phyloP scores from a whole-genome alignment of 2,888 invertebrate species.

The Bhutanitis thaidina region DNA sequence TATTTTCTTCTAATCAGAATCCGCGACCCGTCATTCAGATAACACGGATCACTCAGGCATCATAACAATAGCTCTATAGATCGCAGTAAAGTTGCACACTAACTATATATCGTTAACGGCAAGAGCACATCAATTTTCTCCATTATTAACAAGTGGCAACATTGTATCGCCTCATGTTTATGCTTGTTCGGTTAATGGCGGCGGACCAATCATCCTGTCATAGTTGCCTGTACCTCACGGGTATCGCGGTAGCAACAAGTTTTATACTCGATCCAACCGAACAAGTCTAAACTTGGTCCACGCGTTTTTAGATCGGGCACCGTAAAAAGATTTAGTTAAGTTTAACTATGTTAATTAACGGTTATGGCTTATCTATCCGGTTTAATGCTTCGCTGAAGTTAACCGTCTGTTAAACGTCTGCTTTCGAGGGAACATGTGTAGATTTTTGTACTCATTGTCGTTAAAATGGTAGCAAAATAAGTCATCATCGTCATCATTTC shows the following conservation, averaged over 20 bases:
- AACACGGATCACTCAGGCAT: too few relatives aligned
- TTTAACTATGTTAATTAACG: neutral
- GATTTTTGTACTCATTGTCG: too few relatives aligned
- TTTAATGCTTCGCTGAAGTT: neutral
- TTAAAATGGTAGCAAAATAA: too few relatives aligned
- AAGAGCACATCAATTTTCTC: slow-evolving; percentile 1
- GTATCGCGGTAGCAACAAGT: slow-evolving; percentile 9
- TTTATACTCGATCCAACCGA: neutral
- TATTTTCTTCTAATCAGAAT: too few relatives aligned
- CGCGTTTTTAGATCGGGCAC: neutral
- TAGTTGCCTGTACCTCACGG: neutral
- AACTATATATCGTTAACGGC: slow-evolving; percentile 1
- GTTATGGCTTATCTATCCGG: neutral
- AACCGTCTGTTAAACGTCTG: neutral
- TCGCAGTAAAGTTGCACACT: neutral
- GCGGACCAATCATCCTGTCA: slow-evolving; percentile 11
- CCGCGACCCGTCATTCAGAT: too few relatives aligned
- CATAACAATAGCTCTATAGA: too few relatives aligned
- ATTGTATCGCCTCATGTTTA: slow-evolving; percentile 1
- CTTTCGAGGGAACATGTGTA: too few relatives aligned
- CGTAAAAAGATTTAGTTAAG: neutral
- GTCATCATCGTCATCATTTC: too few relatives aligned
- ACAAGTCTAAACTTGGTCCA: neutral
- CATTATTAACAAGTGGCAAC: slow-evolving; percentile 8
- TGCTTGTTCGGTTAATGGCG: neutral